Base-by-base conservation (phyloP, 2,888 invertebrate species). In the Tenthredo mesomela region DNA sequence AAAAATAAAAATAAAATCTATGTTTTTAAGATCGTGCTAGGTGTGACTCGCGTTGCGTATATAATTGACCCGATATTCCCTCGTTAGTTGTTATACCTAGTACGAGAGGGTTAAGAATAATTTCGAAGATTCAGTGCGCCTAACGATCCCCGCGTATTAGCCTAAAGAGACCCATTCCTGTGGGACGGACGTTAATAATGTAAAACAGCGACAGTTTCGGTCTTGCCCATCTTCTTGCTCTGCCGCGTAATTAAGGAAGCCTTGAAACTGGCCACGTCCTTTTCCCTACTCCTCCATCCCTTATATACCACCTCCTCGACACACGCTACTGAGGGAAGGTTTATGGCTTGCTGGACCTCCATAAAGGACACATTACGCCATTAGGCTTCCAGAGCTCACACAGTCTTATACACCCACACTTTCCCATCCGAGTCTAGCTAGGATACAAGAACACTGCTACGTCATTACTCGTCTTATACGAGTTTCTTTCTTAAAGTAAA, bases 321-420 rank as follows among this genome's bases (percentile, higher is more conserved):
- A 58, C 58, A 21, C 58, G 58, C 18, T 40, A 80, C 61, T 54
- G 47, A 67, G 82, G 47, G 67, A 82, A 85, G 84, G 84, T 88
- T 87, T 87, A 88, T 84, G 84, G 87, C 86, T 84, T 86, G 85
- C 86, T 65, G 85, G 85, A 86, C 84, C 86, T 87, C 86, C 86
- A 87, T 88, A 87, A 88, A 88, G 86, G 86, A 86, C 87, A 87
- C 86, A 85, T 87, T 88, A 88, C 85, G 85, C 75, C 73, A 85
- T 84, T 83, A 86, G 82, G 82, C 83, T 50, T 29, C 54, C 54
- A 25, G 40, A 73, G 71, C 40, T 21, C 21, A 73, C 40, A 40
- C 21, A 73, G 71, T 73, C 71, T 40, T 21, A 33, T 18, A 73
- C 71, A 73, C 71, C 71, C 43, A 43, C 40, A 73, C 40, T 0